These are phyloP conservation scores for Glossophaga mutica DNA, from an alignment of 2,797 vertebrate species.

Conservation along the genomic window DNA sequence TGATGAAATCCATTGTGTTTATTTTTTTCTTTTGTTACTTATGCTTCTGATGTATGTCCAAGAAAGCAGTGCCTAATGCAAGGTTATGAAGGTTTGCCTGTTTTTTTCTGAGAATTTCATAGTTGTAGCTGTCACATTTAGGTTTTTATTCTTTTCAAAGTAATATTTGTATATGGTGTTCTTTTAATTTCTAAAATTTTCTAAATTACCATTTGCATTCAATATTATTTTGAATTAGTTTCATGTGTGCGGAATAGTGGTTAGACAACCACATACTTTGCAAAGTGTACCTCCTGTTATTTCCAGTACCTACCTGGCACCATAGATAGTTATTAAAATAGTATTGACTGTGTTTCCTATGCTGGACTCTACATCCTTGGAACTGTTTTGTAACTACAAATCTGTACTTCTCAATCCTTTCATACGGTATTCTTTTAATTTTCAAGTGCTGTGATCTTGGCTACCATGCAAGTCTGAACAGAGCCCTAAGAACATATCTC, in stretches of 20 bases:
- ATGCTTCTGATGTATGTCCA: not conserved
- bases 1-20: not conserved
- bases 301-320: not conserved
- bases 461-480: slow-evolving; percentile 96
- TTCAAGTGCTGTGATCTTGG: slow-evolving; percentile 96
- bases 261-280: not conserved
- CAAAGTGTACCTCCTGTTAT: not conserved
- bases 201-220: not conserved
- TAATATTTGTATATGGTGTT: slow-evolving; percentile 14
- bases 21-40: not conserved
- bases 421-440: slow-evolving; percentile 11
- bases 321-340: not conserved
- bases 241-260: not conserved
- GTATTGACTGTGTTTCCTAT: not conserved
- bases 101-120: not conserved
- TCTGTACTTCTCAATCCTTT: not conserved
- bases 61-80: not conserved
- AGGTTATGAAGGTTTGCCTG: not conserved
- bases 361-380: not conserved
- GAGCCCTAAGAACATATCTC: slow-evolving; percentile 95
- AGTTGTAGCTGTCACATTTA: not conserved
- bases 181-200: not conserved
- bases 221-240: not conserved
- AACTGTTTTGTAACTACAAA: not conserved
- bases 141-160: not conserved